Conservation (phyloP, 2,113 vertebrate species). For the Candoia aspera region DNA sequence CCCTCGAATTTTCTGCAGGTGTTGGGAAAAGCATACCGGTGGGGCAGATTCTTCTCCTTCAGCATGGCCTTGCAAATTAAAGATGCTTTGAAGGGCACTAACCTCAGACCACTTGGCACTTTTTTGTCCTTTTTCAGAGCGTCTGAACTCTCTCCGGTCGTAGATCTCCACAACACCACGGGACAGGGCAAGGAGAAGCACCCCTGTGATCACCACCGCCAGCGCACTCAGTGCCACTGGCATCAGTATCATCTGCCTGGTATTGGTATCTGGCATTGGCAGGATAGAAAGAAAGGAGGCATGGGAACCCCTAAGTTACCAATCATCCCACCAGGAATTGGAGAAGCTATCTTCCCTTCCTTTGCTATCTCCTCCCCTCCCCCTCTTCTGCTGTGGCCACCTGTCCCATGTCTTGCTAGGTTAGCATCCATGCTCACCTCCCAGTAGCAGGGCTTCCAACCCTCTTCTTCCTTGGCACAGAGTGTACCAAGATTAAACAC, state of each 20-base stretch:
- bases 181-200: constrained; percentile 68
- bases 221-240: constrained; percentile 66
- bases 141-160: constrained; percentile 71
- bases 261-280: constrained; percentile 1
- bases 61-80: background rate
- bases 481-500: background rate
- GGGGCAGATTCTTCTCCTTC: background rate
- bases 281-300: background rate
- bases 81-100: background rate
- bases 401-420: background rate
- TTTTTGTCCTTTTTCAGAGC: constrained; percentile 67
- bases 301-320: background rate
- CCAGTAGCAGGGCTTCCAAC: background rate
- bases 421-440: background rate
- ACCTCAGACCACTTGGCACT: constrained; percentile 74
- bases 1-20: background rate
- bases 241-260: constrained; percentile 41
- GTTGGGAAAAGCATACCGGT: background rate
- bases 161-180: constrained; percentile 69
- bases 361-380: no score
- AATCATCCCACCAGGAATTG: background rate
- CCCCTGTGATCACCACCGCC: constrained; percentile 71
- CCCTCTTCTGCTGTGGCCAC: background rate
- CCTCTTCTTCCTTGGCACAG: background rate
- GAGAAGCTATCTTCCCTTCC: background rate